Conservation (phyloP, 2,113 vertebrate genomes). For the Pongo pygmaeus region DNA sequence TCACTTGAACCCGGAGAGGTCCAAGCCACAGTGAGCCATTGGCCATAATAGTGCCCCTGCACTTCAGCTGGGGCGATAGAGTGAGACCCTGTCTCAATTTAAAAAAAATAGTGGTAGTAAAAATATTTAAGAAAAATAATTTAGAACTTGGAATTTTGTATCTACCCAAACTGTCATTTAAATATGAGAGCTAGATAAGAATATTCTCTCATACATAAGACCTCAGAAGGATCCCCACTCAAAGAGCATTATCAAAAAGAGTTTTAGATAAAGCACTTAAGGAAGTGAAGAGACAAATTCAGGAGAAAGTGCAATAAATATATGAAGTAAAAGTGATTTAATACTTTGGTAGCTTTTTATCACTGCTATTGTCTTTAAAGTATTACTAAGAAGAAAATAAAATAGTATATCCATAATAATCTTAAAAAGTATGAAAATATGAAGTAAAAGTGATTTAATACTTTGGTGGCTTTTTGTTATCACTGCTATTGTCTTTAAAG, state of each 20-base stretch:
- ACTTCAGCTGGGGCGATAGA: too few species aligned
- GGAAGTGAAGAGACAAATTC: not conserved
- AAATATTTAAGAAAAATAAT: not conserved
- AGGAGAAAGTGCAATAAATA: not conserved
- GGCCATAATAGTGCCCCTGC: too few species aligned
- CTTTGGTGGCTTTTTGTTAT: not conserved
- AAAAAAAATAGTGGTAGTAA: not conserved
- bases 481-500: not conserved
- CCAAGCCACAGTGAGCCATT: too few species aligned
- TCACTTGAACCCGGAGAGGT: too few species aligned
- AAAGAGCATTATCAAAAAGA: not conserved
- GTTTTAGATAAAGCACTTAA: not conserved
- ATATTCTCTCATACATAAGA: not conserved
- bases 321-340: not conserved
- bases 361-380: not conserved
- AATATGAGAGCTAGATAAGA: not conserved
- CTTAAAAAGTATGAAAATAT: not conserved
- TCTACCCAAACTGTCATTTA: not conserved
- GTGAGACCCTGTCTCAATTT: too few species aligned
- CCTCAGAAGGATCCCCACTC: not conserved
- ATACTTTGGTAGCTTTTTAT: not conserved
- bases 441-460: not conserved
- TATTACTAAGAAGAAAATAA: not conserved
- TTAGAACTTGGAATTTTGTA: not conserved
- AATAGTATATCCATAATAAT: not conserved